phyloP scores from a whole-genome alignment of 2,888 invertebrate genomes.

The Ennomos fuscantarius region DNA sequence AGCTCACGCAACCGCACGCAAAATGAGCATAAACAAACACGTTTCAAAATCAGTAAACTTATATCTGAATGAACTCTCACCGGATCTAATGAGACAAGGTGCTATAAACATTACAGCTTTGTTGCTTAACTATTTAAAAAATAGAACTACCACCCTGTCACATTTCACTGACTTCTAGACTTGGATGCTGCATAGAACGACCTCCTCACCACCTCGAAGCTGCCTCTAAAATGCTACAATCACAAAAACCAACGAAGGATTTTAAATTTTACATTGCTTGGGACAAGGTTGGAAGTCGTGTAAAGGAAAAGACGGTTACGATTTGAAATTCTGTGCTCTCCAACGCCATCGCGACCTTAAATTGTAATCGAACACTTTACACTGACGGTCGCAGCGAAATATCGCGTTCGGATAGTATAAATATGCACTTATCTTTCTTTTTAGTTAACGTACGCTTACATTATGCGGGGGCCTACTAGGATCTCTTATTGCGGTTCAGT shows the following conservation, averaged over 20 bases:
- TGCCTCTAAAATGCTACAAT: slow-evolving; percentile 41
- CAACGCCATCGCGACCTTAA: slow-evolving; percentile 77
- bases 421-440: slow-evolving; percentile 84
- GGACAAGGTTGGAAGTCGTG: slow-evolving; percentile 45
- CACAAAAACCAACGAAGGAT: slow-evolving; percentile 23
- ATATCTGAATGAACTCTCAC: slow-evolving; percentile 39
- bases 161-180: slow-evolving; percentile 56
- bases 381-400: slow-evolving; percentile 79
- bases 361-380: slow-evolving; percentile 84
- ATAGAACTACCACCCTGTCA: slow-evolving; percentile 60
- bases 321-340: slow-evolving; percentile 69
- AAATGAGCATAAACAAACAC: slow-evolving; percentile 19
- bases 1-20: slow-evolving; percentile 5
- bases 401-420: slow-evolving; percentile 80
- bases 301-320: slow-evolving; percentile 46
- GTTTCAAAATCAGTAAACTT: slow-evolving; percentile 22
- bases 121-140: slow-evolving; percentile 57
- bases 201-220: slow-evolving; percentile 52
- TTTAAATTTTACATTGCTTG: slow-evolving; percentile 30
- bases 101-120: slow-evolving; percentile 61
- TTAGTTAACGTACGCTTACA: slow-evolving; percentile 81
- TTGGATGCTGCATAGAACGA: slow-evolving; percentile 70
- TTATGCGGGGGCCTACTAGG: slow-evolving; percentile 64
- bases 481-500: too few species aligned
- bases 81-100: slow-evolving; percentile 51